Conservation (phyloP, 1,140 invertebrate genomes). For the Latrodectus geometricus region DNA sequence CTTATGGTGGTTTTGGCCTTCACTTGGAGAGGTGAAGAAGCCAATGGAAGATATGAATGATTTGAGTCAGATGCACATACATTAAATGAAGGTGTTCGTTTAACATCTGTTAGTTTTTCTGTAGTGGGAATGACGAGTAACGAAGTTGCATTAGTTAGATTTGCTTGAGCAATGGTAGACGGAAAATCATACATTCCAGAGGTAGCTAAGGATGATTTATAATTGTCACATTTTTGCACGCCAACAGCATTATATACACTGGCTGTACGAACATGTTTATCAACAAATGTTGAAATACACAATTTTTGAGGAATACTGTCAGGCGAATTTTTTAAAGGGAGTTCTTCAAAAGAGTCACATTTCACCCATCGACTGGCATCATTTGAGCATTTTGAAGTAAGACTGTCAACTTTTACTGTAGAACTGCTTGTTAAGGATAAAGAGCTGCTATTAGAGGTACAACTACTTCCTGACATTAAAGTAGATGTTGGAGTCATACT, state of each 20-base stretch:
- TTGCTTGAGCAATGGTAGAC: slow-evolving; percentile 2
- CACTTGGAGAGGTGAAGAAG: not conserved
- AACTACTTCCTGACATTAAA: slow-evolving; percentile 53
- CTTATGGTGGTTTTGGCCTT: not conserved
- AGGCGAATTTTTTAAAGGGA: not conserved
- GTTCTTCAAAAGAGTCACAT: slow-evolving; percentile 54
- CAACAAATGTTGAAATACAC: slow-evolving; percentile 43
- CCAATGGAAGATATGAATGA: not conserved
- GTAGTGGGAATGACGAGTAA: slow-evolving; percentile 11
- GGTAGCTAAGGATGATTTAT: not conserved
- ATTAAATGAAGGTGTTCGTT: slow-evolving; percentile 29
- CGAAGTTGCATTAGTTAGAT: not conserved
- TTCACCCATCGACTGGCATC: slow-evolving; percentile 46
- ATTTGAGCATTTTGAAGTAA: slow-evolving; percentile 11
- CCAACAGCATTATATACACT: slow-evolving; percentile 48
- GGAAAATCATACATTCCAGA: not conserved
- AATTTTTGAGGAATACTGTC: slow-evolving; percentile 36
- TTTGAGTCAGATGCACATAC: not conserved
- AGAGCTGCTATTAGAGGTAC: slow-evolving; percentile 46
- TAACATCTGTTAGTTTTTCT: slow-evolving; percentile 23
- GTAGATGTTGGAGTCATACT: slow-evolving; percentile 46
- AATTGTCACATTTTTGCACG: not conserved
- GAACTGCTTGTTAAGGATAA: slow-evolving; percentile 37
- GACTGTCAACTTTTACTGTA: slow-evolving; percentile 31
- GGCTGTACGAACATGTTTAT: slow-evolving; percentile 48